A percentile compares a stretch with the other conserved stretches of the same genome.
These are phyloP conservation scores for Sceloporus tristichus DNA, from an alignment of 2,113 vertebrate genomes.

Conservation along the genomic window DNA sequence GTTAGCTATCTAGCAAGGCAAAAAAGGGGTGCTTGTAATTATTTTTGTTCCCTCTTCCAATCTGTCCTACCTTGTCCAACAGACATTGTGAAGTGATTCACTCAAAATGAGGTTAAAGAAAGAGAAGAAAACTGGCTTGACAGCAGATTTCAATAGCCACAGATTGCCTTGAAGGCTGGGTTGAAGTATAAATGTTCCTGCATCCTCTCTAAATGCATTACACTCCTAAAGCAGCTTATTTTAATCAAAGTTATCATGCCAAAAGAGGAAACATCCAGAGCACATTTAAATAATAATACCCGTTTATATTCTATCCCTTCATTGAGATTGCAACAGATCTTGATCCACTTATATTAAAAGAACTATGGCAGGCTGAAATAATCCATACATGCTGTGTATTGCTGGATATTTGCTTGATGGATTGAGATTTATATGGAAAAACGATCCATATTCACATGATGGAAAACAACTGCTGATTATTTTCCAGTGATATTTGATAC, in stretches of 20 bases:
- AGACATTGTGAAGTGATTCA: background rate
- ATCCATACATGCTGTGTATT: background rate
- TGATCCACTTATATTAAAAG: background rate
- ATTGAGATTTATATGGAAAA: background rate
- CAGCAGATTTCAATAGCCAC: background rate
- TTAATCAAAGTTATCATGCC: slow-evolving; percentile 30
- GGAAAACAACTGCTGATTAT: slow-evolving; percentile 11
- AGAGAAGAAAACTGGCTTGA: background rate
- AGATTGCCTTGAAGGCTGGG: background rate
- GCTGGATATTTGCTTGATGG: background rate
- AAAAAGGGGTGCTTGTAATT: background rate
- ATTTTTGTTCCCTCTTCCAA: background rate
- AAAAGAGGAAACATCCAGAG: background rate
- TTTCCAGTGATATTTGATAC: slow-evolving; percentile 1
- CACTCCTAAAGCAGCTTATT: slow-evolving; percentile 16
- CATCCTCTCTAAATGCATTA: background rate
- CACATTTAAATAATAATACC: slow-evolving; percentile 24
- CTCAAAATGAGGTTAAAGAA: background rate
- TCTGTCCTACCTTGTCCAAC: background rate
- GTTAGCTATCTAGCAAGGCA: background rate
- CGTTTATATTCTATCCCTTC: background rate
- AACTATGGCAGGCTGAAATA: background rate
- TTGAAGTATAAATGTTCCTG: background rate
- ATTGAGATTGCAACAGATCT: background rate
- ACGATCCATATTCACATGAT: background rate